Evolutionary conservation across 2,797 vertebrate species (phyloP).

Genomic region (Enteromius fasciolatus): DNA sequence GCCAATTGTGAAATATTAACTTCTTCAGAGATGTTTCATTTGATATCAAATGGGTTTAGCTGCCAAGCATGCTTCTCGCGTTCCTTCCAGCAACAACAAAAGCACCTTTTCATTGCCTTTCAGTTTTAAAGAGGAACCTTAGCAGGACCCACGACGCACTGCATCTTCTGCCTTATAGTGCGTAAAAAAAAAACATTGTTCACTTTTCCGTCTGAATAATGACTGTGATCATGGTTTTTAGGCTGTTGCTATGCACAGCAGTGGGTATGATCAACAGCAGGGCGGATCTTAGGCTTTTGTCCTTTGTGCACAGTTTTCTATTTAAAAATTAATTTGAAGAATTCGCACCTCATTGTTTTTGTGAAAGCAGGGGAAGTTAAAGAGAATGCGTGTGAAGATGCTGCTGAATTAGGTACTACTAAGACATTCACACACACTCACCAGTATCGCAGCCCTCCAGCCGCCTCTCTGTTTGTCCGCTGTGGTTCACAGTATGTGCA

Average conservation of each 20-base stretch:
- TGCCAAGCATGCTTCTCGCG: neutral
- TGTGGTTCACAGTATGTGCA: constrained; percentile 54
- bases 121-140: neutral
- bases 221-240: neutral
- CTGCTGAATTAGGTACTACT: constrained; percentile 24
- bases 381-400: neutral
- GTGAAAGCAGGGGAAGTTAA: constrained; percentile 1
- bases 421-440: neutral
- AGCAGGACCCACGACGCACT: neutral
- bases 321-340: neutral
- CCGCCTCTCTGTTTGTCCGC: constrained; percentile 28
- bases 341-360: neutral
- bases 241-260: neutral
- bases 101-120: constrained; percentile 1
- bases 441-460: constrained; percentile 16
- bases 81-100: neutral
- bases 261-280: neutral
- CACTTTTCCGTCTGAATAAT: too few species aligned
- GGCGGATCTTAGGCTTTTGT: neutral
- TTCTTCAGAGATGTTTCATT: neutral
- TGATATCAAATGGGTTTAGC: neutral
- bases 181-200: neutral
- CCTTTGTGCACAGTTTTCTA: neutral
- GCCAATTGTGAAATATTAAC: neutral
- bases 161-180: neutral